Evolutionary conservation across 1,140 invertebrate genomes (phyloP).

Genomic region (Trichogramma pretiosum): DNA sequence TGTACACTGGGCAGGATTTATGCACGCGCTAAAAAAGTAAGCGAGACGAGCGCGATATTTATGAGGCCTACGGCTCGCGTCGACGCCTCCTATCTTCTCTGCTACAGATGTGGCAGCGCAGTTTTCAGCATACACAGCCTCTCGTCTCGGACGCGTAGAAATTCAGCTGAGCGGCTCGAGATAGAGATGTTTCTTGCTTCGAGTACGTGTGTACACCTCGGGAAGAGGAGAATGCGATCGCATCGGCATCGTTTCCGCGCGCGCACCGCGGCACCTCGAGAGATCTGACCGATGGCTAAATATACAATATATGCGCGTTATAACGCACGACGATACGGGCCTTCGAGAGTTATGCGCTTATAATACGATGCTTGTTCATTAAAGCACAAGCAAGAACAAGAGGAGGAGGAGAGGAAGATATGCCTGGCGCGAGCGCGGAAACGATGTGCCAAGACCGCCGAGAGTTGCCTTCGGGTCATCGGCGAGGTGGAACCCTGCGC

Average conservation of each 20-base stretch:
- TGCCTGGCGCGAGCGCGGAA: background rate
- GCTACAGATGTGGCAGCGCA: background rate
- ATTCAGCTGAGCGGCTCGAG: background rate
- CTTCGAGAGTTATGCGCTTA: slow-evolving; percentile 18
- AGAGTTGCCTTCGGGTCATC: background rate
- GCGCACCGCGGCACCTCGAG: too few relatives aligned
- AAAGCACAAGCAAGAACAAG: background rate
- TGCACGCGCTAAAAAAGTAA: background rate
- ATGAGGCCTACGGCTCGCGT: background rate
- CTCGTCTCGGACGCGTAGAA: background rate
- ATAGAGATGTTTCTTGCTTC: too few relatives aligned
- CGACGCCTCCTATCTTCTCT: slow-evolving; percentile 1
- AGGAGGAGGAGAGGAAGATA: background rate
- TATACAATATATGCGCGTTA: background rate
- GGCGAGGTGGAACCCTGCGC: background rate
- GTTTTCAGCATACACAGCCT: background rate
- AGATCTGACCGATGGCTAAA: slow-evolving; percentile 2
- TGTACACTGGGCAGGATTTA: background rate
- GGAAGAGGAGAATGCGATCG: background rate
- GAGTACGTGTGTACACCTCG: too few relatives aligned
- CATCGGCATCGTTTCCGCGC: slow-evolving; percentile 4
- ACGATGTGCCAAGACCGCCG: background rate
- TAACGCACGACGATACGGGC: background rate
- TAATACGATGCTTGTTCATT: slow-evolving; percentile 17
- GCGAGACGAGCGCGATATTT: background rate